Evolutionary conservation across 2,113 vertebrate genomes (phyloP), one percentile per base, ranked within the genome.

Genomic region (Dendropsophus ebraccatus): DNA sequence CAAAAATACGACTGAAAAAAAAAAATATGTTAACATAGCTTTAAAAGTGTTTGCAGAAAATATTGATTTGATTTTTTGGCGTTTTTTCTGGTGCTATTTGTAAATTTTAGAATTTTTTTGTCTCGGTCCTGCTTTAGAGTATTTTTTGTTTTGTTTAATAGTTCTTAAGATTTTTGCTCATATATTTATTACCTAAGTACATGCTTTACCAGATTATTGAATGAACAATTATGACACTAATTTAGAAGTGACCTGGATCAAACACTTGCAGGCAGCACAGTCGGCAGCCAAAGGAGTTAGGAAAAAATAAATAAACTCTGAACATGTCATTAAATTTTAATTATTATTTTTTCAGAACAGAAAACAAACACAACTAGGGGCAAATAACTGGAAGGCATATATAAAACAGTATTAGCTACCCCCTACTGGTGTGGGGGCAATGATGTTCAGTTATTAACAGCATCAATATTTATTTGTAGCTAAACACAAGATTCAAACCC

Each of bases 311-410:
- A 90, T 93, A 92, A 93, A 32, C 90, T 90, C 88, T 89, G 91
- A 94, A 93, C 94, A 92, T 91, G 88, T 93, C 91, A 93, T 95
- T 95, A 94, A 95, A 95, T 93, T 93, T 93, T 94, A 95, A 95
- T 95, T 95, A 94, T 95, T 94, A 93, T 67, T 67, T 67, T 67
- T 94, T 95, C 93, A 94, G 94, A 95, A 7, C 28, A 91, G 91
- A 93, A 94, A 94, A 92, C 93, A 94, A 93, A 92, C 91, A 89
- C 79, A 0, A 94, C 91, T 90, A 56, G 91, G 92, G 93, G 92
- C 89, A 94, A 90, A 93, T 91, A 92, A 93, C 88, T 88, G 90
- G 90, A 83, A 94, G 88, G 89, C 91, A 89, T 88, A 91, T 81
- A 92, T 89, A 67, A 83, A 88, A 85, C 86, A 90, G 90, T 87